Evolutionary conservation across 2,888 invertebrate genomes (phyloP).

Genomic region (Melieria omissa): DNA sequence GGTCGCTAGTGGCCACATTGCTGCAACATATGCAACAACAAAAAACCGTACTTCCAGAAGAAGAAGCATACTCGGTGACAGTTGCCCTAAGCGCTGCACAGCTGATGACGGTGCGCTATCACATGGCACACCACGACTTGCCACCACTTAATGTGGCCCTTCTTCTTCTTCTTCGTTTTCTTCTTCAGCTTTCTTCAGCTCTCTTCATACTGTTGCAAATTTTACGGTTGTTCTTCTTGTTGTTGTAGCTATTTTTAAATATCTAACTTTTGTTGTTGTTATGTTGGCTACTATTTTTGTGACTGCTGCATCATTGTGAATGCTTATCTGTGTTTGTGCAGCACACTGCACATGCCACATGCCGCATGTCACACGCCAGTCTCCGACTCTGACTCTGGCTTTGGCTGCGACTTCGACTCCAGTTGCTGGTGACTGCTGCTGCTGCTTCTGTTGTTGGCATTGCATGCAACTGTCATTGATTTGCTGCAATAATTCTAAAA

Average conservation of each 20-base stretch:
- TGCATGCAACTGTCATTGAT: conserved; percentile 37
- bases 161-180: too few relatives aligned
- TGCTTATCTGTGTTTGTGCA: background rate
- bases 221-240: too few relatives aligned
- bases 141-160: background rate
- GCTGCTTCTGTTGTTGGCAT: conserved; percentile 16
- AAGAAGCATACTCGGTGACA: too few relatives aligned
- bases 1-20: background rate
- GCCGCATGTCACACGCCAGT: background rate
- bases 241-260: too few relatives aligned
- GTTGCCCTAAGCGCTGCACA: background rate
- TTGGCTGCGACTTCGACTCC: conserved; percentile 7
- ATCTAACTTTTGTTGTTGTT: too few relatives aligned
- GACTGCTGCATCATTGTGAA: background rate
- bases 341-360: background rate
- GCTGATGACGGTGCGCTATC: conserved; percentile 11
- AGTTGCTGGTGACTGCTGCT: conserved; percentile 22
- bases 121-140: conserved; percentile 14
- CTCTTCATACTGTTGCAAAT: too few relatives aligned
- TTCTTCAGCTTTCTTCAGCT: too few relatives aligned
- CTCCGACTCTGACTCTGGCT: background rate
- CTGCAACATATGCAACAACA: too few relatives aligned
- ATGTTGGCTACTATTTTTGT: conserved; percentile 1
- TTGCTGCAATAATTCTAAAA: conserved; percentile 28
- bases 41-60: background rate